phyloP scores from a whole-genome alignment of 2,888 invertebrate genomes.

The Andrena hattorfiana region DNA sequence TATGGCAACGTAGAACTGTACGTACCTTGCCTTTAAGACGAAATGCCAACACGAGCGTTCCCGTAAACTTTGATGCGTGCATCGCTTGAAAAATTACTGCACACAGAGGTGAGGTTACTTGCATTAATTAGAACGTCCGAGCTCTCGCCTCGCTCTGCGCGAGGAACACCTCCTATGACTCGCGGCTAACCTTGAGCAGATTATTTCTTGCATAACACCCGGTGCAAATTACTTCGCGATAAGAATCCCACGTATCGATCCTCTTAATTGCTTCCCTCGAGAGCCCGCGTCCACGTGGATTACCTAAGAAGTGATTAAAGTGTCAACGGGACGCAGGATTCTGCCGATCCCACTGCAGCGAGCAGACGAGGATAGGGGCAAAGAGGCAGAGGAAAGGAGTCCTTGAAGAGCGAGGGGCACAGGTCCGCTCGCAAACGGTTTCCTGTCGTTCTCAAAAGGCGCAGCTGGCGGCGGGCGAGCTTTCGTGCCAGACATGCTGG shows the following conservation, averaged over 20 bases:
- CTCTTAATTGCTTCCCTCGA: slow-evolving; percentile 27
- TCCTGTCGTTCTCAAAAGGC: slow-evolving; percentile 40
- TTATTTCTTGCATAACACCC: slow-evolving; percentile 40
- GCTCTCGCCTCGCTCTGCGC: background rate
- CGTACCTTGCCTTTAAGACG: background rate
- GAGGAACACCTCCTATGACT: slow-evolving; percentile 21
- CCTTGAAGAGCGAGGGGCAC: slow-evolving; percentile 38
- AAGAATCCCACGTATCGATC: slow-evolving; percentile 35
- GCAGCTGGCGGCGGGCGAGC: slow-evolving; percentile 52
- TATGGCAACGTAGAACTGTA: background rate
- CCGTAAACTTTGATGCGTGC: background rate
- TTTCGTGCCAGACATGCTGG: slow-evolving; percentile 19
- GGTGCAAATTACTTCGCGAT: slow-evolving; percentile 20
- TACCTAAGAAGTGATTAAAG: slow-evolving; percentile 11
- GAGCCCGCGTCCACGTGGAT: slow-evolving; percentile 19
- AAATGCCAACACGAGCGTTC: background rate
- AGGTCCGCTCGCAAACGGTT: slow-evolving; percentile 48
- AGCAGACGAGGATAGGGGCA: background rate
- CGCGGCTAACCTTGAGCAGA: slow-evolving; percentile 29
- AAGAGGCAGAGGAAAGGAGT: slow-evolving; percentile 22
- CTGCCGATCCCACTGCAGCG: background rate
- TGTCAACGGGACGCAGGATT: background rate
- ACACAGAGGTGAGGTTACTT: background rate
- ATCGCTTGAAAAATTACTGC: background rate
- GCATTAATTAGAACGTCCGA: slow-evolving; percentile 12